These are phyloP conservation scores for Phylloscopus trochiloides DNA, from an alignment of 2,113 vertebrate species.

Conservation along the genomic window DNA sequence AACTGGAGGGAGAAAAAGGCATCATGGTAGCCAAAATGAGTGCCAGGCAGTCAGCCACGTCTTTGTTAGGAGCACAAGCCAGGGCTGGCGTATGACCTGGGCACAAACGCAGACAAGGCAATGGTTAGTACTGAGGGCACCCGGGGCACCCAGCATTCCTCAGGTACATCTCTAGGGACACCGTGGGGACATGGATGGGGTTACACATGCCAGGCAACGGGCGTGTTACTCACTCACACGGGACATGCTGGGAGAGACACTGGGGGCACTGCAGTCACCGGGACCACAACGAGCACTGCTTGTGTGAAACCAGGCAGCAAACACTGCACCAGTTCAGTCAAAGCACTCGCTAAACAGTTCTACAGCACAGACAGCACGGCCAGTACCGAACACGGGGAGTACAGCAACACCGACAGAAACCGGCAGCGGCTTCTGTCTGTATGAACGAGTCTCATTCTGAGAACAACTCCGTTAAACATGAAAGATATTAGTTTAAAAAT, in stretches of 20 bases:
- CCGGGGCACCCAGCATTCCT: constrained; percentile 49
- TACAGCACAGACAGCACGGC: constrained; percentile 1
- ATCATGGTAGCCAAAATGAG: constrained; percentile 99
- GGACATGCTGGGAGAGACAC: constrained; percentile 61
- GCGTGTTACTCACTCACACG: constrained; percentile 37
- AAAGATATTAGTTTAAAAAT: not conserved
- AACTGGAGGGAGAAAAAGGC: constrained; percentile 98
- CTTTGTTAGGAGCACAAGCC: constrained; percentile 97
- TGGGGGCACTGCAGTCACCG: not conserved
- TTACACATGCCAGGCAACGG: constrained; percentile 66
- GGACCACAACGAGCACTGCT: constrained; percentile 43
- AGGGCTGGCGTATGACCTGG: constrained; percentile 97
- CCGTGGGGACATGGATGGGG: constrained; percentile 60
- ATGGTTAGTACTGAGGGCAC: constrained; percentile 69
- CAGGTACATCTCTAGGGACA: constrained; percentile 61
- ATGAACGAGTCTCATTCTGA: constrained; percentile 69
- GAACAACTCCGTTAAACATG: constrained; percentile 46
- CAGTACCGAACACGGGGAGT: not conserved
- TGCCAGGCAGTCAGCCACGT: constrained; percentile 98
- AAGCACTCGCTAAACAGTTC: constrained; percentile 68
- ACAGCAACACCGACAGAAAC: constrained; percentile 30
- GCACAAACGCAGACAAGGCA: constrained; percentile 84
- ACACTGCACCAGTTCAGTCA: constrained; percentile 63
- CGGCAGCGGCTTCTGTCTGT: not conserved
- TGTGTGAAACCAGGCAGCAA: constrained; percentile 46